Base-by-base conservation (phyloP, 2,888 invertebrate species). In the Periphyllus acericola region DNA sequence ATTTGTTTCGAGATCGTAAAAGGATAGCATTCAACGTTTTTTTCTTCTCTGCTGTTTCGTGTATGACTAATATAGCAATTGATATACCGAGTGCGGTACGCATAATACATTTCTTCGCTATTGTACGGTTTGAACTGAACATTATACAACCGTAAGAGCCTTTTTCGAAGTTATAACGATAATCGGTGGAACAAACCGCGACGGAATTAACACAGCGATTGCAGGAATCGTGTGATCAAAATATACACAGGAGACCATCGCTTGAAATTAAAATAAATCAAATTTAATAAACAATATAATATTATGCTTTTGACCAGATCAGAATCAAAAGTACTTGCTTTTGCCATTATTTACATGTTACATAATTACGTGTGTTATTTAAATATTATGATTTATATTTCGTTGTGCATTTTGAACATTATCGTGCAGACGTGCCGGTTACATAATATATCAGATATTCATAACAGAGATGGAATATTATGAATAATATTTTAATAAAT, bases 401-500 rank as follows among this genome's bases (percentile, higher is more conserved):
- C 5, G 75, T 40, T n/a, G 8, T 40, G n/a, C 4, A 40, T 36
- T 40, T 75, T 75, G 75, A n/a, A 46, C 40, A 60, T 25, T 6
- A 8, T 0, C 21, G 21, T 25, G 25, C 4, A 60, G 60, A 60
- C 60, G 46, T 46, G 14, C 8, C 40, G 55, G 19, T 55, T 55
- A 19, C 60, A 21, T 25, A 5, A n/a, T n/a, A n/a, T n/a, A n/a
- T n/a, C 8, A 46, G 6, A 17, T 46, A 75, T 8, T 17, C 75
- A 8, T n/a, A n/a, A 40, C 40, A 0, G 29, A n/a, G 36, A 46
- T 17, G 25, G 40, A n/a, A 40, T 17, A n/a, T 75, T 46, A 75
- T 40, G 75, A 75, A 75, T 75, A 75, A 60, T 60, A 60, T 52
- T 46, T 52, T 21, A 52, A 78, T 52, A 52, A 76, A 78, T 78